A percentile compares a stretch with the other conserved stretches of the same genome.
These are phyloP conservation scores for Aporrectodea caliginosa DNA, from an alignment of 1,140 invertebrate genomes.

Conservation along the genomic window DNA sequence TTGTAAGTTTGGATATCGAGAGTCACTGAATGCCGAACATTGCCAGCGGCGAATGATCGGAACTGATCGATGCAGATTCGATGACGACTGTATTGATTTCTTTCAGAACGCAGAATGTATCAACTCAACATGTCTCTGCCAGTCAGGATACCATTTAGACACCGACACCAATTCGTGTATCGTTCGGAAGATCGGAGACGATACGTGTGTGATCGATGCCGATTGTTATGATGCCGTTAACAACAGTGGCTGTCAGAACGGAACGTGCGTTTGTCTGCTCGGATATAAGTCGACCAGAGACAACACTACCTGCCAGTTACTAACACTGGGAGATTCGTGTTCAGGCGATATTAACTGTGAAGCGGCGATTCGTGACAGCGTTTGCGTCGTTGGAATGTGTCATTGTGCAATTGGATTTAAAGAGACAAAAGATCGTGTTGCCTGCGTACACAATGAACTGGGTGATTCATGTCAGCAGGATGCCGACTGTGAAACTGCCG, in stretches of 20 bases:
- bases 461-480: not conserved
- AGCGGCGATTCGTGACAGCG: not conserved
- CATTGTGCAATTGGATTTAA: not conserved
- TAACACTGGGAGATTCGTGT: not conserved
- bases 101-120: not conserved
- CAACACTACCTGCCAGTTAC: not conserved
- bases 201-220: conserved; percentile 25
- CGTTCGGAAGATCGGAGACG: conserved; percentile 35
- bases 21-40: not conserved
- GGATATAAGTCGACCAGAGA: not conserved
- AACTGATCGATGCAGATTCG: not conserved
- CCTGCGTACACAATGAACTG: not conserved
- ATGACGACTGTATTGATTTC: not conserved
- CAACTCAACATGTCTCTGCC: conserved; percentile 31
- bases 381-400: not conserved
- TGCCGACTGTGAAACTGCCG: not conserved
- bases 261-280: not conserved
- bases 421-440: not conserved
- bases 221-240: conserved; percentile 34
- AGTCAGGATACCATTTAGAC: conserved; percentile 31
- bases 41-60: not conserved
- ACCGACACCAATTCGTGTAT: conserved; percentile 30
- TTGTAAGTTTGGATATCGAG: not conserved
- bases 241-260: conserved; percentile 12
- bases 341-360: not conserved